Conservation (phyloP, 2,797 vertebrate genomes). For the Galagoides demidoff region DNA sequence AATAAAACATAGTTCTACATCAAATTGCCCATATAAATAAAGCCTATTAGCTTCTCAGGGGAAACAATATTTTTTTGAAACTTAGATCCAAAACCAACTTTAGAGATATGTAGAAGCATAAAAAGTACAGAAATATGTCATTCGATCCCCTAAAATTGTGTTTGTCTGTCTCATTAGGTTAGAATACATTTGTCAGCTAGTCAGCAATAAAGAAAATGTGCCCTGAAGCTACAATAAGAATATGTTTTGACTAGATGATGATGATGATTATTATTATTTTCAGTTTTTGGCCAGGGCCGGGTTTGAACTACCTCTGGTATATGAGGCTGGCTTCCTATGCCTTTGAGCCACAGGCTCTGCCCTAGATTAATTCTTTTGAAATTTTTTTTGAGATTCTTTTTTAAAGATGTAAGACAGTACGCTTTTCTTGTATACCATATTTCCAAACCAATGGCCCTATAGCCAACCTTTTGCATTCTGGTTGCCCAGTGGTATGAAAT, state of each 20-base stretch:
- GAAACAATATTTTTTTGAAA: background rate
- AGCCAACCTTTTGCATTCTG: background rate
- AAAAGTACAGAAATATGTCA: background rate
- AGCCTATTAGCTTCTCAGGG: background rate
- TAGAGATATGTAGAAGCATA: background rate
- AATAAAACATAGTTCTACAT: background rate
- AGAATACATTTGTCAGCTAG: background rate
- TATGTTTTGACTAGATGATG: background rate
- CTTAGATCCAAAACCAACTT: background rate
- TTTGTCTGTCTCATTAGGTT: background rate
- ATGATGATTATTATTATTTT: background rate
- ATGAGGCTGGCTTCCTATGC: too few relatives aligned
- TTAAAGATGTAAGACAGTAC: background rate
- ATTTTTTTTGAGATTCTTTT: background rate
- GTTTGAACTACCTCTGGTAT: too few relatives aligned
- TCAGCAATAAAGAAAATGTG: background rate
- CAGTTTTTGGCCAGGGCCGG: too few relatives aligned
- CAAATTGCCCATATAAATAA: background rate
- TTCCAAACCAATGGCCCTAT: background rate
- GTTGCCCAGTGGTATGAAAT: background rate
- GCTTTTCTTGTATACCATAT: fast-evolving
- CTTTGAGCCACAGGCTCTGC: too few relatives aligned
- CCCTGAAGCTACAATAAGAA: background rate
- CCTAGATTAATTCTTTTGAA: too few relatives aligned
- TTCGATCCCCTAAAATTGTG: background rate